These are phyloP conservation scores for Luehdorfia chinensis DNA, from an alignment of 1,140 invertebrate genomes.

Conservation along the genomic window DNA sequence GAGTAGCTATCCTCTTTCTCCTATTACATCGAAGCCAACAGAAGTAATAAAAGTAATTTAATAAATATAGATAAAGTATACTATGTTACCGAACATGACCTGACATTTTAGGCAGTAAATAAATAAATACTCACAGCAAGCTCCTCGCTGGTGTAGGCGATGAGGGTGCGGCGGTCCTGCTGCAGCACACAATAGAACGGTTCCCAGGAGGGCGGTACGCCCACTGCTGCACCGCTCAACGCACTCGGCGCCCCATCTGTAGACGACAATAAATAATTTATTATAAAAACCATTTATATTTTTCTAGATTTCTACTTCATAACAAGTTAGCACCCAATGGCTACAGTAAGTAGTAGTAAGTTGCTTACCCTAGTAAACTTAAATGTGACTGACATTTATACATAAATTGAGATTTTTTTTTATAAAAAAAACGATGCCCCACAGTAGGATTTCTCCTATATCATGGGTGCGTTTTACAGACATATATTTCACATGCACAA, in stretches of 20 bases:
- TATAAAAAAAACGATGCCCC: neutral
- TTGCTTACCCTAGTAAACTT: neutral
- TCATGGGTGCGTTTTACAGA: too few species aligned
- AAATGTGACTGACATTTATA: neutral
- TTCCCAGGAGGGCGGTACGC: conserved; percentile 83
- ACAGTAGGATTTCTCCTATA: too few species aligned
- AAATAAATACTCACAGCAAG: conserved; percentile 84
- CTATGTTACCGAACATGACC: too few species aligned
- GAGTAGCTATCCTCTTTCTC: too few species aligned
- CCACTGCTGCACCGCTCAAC: conserved; percentile 45
- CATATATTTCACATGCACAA: too few species aligned
- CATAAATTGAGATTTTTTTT: conserved; percentile 4
- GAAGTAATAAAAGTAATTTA: too few species aligned
- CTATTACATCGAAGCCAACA: too few species aligned
- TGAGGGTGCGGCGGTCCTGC: conserved; percentile 90
- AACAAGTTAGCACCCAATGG: too few species aligned
- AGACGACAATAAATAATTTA: conserved; percentile 20
- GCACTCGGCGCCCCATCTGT: conserved; percentile 59
- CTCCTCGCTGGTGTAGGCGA: conserved; percentile 91
- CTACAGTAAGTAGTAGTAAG: neutral
- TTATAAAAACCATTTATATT: too few species aligned
- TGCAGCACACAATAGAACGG: conserved; percentile 92
- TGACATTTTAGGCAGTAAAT: conserved; percentile 5
- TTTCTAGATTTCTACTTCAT: neutral
- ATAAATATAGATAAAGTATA: too few species aligned